These are phyloP conservation scores for Picus viridis DNA, from an alignment of 2,797 vertebrate genomes.

Conservation along the genomic window DNA sequence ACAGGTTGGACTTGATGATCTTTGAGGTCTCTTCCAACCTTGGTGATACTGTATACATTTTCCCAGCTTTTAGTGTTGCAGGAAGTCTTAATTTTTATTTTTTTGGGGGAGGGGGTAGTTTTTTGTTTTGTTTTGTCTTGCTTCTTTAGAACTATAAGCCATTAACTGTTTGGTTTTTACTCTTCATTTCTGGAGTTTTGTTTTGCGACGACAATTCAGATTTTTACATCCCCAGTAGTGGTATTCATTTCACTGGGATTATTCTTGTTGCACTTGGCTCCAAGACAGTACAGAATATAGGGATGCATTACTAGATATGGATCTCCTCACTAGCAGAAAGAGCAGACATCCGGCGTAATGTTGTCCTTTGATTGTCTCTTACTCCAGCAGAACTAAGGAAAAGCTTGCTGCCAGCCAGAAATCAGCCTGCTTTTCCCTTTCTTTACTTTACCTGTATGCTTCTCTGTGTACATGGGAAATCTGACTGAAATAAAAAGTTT, in stretches of 20 bases:
- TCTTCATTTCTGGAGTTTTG: not conserved
- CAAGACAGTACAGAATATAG: not conserved
- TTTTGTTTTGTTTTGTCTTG: too few relatives aligned
- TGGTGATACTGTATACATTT: not conserved
- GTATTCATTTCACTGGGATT: not conserved
- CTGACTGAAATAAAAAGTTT: conserved; percentile 6
- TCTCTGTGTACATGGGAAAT: not conserved
- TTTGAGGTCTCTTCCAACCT: too few relatives aligned
- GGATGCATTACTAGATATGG: not conserved
- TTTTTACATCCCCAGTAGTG: not conserved
- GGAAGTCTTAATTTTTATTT: not conserved
- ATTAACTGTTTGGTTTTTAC: not conserved
- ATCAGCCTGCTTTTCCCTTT: not conserved
- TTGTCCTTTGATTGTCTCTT: not conserved
- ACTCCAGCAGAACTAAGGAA: not conserved
- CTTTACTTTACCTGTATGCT: not conserved
- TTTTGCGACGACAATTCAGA: not conserved
- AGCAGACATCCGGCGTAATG: rapidly evolving
- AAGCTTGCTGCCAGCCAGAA: not conserved
- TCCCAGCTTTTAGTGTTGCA: not conserved
- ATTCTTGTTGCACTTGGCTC: not conserved
- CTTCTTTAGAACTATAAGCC: not conserved
- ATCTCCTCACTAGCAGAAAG: not conserved
- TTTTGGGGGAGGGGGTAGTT: too few relatives aligned
- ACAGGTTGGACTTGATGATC: too few relatives aligned